Percentiles rank a stretch among this genome's conserved stretches.
Conservation (phyloP, 2,113 vertebrate species). For the Trachemys scripta region DNA sequence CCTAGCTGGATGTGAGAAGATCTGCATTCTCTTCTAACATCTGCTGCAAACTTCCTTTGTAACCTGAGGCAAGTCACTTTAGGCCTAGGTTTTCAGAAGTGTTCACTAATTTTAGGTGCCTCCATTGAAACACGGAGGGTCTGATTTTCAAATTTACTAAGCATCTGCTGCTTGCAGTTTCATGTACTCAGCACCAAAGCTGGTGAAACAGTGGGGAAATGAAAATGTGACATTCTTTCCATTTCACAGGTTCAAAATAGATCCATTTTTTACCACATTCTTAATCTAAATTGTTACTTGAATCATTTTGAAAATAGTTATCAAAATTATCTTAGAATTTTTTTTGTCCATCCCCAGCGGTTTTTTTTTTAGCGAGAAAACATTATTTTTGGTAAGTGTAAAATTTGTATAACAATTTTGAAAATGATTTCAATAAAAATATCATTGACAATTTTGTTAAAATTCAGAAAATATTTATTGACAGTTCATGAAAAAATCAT, state of each 20-base stretch:
- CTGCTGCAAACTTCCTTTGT: too few relatives aligned
- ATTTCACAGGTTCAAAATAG: neutral
- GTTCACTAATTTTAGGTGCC: neutral
- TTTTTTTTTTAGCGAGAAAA: neutral
- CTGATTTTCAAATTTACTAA: too few relatives aligned
- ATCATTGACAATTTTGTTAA: neutral
- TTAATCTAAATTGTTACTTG: neutral
- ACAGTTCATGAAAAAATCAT: fast-evolving
- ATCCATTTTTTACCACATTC: neutral
- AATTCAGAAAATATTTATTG: neutral
- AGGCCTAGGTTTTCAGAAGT: neutral
- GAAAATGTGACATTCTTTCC: neutral
- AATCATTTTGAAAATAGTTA: neutral
- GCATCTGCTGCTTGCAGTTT: neutral
- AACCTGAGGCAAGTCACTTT: too few relatives aligned
- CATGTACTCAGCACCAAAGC: neutral
- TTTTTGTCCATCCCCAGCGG: neutral
- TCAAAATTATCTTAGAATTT: neutral
- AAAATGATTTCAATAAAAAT: neutral
- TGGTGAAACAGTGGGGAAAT: neutral
- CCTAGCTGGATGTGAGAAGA: too few relatives aligned
- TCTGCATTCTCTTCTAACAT: too few relatives aligned
- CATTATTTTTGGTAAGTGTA: neutral
- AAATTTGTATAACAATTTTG: neutral
- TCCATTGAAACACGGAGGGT: too few relatives aligned